These are phyloP conservation scores for Catocala nupta DNA, from an alignment of 2,888 invertebrate species.

Conservation along the genomic window DNA sequence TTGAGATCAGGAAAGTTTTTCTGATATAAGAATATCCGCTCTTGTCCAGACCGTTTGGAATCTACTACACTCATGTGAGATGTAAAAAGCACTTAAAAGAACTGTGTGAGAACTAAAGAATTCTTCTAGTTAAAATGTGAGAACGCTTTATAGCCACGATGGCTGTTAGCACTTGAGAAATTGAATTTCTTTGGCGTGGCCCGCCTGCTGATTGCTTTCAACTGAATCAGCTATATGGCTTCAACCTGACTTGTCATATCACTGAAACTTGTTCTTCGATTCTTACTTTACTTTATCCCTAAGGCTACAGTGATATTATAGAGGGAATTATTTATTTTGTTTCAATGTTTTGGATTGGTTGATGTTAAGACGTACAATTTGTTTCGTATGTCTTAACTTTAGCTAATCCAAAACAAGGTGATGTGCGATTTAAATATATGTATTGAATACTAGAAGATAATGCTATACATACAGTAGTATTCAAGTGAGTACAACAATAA, in stretches of 20 bases:
- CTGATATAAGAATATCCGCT: constrained; percentile 33
- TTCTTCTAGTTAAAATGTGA: constrained; percentile 44
- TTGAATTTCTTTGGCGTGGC: constrained; percentile 55
- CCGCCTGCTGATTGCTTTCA: constrained; percentile 54
- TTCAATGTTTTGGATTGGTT: not conserved
- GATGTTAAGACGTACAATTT: too few relatives aligned
- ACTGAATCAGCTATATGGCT: constrained; percentile 54
- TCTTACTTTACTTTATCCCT: too few relatives aligned
- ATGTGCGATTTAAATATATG: too few relatives aligned
- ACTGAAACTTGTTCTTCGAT: constrained; percentile 6
- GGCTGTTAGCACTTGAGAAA: constrained; percentile 55
- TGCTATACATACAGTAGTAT: too few relatives aligned
- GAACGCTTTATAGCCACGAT: constrained; percentile 37
- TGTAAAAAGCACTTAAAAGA: constrained; percentile 42
- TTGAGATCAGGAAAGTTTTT: constrained; percentile 20
- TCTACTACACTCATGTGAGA: constrained; percentile 33
- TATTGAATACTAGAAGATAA: too few relatives aligned
- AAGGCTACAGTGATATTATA: too few relatives aligned
- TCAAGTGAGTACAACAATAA: too few relatives aligned
- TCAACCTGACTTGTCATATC: constrained; percentile 43
- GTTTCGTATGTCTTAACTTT: too few relatives aligned
- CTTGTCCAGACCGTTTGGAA: constrained; percentile 25
- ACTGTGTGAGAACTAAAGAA: constrained; percentile 28
- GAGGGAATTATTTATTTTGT: not conserved
- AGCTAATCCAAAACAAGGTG: too few relatives aligned